Evolutionary conservation across 1,140 invertebrate species (phyloP).

Genomic region (Drosophila azteca): DNA sequence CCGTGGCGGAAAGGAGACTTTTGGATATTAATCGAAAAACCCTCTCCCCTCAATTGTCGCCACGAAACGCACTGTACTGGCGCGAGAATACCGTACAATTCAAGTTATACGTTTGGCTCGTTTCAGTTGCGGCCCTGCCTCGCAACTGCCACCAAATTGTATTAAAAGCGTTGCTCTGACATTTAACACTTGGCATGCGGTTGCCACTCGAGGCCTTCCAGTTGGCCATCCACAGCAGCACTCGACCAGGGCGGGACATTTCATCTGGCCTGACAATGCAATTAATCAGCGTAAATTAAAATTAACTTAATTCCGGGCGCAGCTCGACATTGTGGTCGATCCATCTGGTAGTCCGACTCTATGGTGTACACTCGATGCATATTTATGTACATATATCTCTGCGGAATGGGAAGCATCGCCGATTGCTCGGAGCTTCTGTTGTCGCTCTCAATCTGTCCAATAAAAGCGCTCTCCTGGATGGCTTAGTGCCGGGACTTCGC

Average conservation of each 20-base stretch:
- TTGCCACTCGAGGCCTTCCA: slow-evolving; percentile 16
- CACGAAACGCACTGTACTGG: no score
- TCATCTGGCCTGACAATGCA: slow-evolving; percentile 65
- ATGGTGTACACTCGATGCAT: no score
- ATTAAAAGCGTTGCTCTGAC: slow-evolving; percentile 60
- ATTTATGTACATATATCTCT: no score
- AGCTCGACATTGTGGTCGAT: slow-evolving; percentile 56
- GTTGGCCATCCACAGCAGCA: neutral
- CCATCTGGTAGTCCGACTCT: neutral
- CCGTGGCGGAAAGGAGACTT: slow-evolving; percentile 15
- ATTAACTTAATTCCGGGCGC: slow-evolving; percentile 66
- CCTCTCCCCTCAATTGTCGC: neutral
- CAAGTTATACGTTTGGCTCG: neutral
- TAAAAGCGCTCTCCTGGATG: no score
- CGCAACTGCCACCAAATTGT: slow-evolving; percentile 48
- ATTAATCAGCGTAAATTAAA: slow-evolving; percentile 79
- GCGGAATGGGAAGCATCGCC: no score
- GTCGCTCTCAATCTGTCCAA: no score
- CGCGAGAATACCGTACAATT: no score
- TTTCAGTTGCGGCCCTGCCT: slow-evolving; percentile 11
- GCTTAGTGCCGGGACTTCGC: no score
- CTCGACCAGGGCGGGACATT: slow-evolving; percentile 20
- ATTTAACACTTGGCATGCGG: slow-evolving; percentile 70
- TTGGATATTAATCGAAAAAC: slow-evolving; percentile 16
- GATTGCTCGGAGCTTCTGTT: no score